Evolutionary conservation across 35 echinoderm and acorn worm genomes (phyloP).

Genomic region (Lytechinus pictus): DNA sequence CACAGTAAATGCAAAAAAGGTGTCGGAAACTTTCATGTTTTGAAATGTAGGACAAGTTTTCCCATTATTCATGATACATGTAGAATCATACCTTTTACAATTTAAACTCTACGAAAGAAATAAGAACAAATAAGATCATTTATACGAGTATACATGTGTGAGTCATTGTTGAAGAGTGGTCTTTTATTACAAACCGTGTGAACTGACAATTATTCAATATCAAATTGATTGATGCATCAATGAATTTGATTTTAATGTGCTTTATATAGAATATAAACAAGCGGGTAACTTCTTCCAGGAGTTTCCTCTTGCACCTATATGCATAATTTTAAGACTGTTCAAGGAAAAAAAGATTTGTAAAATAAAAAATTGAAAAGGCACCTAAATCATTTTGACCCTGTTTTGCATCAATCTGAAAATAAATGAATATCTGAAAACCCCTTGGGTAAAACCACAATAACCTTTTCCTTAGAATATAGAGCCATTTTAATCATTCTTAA

Average conservation of each 20-base stretch:
- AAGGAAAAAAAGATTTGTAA: too few species aligned
- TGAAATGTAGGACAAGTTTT: neutral
- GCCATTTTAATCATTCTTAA: neutral
- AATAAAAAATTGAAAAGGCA: too few species aligned
- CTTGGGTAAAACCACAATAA: neutral
- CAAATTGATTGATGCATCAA: too few species aligned
- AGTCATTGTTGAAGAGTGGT: too few species aligned
- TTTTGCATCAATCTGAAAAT: neutral
- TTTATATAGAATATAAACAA: too few species aligned
- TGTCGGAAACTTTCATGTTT: neutral
- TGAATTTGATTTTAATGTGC: too few species aligned
- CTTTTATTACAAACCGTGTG: too few species aligned
- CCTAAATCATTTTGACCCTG: neutral
- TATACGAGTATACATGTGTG: neutral
- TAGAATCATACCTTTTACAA: neutral
- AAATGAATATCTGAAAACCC: neutral
- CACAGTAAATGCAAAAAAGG: neutral
- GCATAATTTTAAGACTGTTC: too few species aligned
- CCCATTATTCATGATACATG: neutral
- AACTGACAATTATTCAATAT: too few species aligned
- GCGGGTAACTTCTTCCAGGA: too few species aligned
- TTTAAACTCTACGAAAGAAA: neutral
- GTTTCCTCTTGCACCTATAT: too few species aligned
- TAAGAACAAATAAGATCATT: neutral
- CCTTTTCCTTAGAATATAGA: neutral